Evolutionary conservation across 2,797 vertebrate species (phyloP).

Genomic region (Tachyglossus aculeatus): DNA sequence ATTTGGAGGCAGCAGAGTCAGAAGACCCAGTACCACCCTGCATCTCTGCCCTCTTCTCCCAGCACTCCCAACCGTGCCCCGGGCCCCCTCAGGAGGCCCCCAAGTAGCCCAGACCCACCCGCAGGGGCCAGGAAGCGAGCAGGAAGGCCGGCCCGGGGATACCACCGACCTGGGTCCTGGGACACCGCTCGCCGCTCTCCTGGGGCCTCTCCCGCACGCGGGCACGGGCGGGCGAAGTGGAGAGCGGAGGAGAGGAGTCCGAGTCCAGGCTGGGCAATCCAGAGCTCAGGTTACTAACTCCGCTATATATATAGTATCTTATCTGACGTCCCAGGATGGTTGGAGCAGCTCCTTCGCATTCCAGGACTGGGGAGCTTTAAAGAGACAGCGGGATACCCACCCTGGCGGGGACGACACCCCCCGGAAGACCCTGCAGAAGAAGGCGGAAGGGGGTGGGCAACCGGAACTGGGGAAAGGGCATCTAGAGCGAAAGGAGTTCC

Average conservation of each 20-base stretch:
- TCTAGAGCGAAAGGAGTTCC: no score
- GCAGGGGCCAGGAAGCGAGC: background rate
- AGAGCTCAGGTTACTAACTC: conserved; percentile 88
- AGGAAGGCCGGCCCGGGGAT: no score
- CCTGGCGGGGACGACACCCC: background rate
- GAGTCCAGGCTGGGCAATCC: conserved; percentile 73
- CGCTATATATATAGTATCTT: conserved; percentile 96
- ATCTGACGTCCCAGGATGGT: conserved; percentile 88
- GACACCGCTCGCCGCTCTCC: background rate
- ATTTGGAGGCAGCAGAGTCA: no score
- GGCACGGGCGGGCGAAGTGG: conserved; percentile 2
- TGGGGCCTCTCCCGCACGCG: conserved; percentile 45
- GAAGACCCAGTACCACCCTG: no score
- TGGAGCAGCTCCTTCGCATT: conserved; percentile 82
- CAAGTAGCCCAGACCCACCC: background rate
- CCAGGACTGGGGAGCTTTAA: conserved; percentile 74
- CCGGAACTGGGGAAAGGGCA: background rate
- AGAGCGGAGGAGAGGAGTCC: conserved; percentile 54
- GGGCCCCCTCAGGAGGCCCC: background rate
- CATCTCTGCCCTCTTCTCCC: background rate
- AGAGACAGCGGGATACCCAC: conserved; percentile 60
- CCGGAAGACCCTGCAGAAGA: background rate
- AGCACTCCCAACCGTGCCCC: background rate
- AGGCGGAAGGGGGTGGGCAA: background rate
- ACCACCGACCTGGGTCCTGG: conserved; percentile 55